Percentiles rank a stretch among this genome's conserved stretches.
These are phyloP conservation scores for Oncorhynchus clarkii DNA, from an alignment of 2,113 vertebrate genomes.

Conservation along the genomic window DNA sequence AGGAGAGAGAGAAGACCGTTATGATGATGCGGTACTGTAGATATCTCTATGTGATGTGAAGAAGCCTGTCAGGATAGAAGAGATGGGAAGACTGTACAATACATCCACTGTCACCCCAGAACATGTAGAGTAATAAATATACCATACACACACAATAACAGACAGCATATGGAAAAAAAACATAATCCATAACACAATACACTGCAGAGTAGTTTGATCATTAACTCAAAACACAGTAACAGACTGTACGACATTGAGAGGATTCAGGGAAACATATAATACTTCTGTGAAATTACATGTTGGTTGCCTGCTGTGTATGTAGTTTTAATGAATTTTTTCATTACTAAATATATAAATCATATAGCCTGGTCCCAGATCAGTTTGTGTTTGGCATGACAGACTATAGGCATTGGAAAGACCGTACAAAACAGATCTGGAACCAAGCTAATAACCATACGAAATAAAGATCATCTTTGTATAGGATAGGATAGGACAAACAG, in stretches of 20 bases:
- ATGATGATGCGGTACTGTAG: conserved; percentile 19
- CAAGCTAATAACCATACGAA: background rate
- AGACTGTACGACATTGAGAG: background rate
- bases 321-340: conserved; percentile 10
- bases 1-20: conserved; percentile 58
- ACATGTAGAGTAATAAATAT: conserved; percentile 5
- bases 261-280: background rate
- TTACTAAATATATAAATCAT: conserved; percentile 34
- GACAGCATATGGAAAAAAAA: background rate
- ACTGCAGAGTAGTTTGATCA: background rate
- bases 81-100: too few relatives aligned
- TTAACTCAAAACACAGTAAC: background rate
- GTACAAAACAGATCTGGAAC: background rate
- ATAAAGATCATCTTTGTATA: background rate
- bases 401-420: background rate
- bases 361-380: too few relatives aligned
- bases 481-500: background rate
- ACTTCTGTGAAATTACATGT: too few relatives aligned
- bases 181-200: background rate
- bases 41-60: background rate
- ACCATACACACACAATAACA: background rate
- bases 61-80: conserved; percentile 22
- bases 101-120: background rate
- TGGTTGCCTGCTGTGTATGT: background rate
- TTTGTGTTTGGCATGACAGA: too few relatives aligned